A percentile compares a stretch with the other conserved stretches of the same genome.
Evolutionary conservation across 2,888 invertebrate species (phyloP).

Genomic region (Nasonia oneida): DNA sequence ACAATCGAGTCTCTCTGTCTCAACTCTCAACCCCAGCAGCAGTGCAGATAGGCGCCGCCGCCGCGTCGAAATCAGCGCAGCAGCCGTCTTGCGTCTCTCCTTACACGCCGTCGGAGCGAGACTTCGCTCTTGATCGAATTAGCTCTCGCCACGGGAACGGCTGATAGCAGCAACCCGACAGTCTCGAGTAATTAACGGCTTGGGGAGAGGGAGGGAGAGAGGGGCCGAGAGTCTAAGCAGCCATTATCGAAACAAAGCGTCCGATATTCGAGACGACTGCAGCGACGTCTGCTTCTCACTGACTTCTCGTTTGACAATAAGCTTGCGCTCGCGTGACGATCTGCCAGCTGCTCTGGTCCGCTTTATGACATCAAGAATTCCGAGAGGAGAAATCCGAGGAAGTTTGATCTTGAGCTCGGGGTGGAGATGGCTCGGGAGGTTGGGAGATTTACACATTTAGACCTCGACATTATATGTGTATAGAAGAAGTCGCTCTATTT

Average conservation of each 20-base stretch:
- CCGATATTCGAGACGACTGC: slow-evolving; percentile 58
- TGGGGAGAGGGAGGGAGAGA: slow-evolving; percentile 65
- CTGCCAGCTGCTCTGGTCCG: not conserved
- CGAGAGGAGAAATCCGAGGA: slow-evolving; percentile 48
- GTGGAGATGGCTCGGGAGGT: not conserved
- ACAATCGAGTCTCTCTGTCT: not conserved
- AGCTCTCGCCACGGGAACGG: slow-evolving; percentile 74
- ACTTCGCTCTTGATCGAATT: slow-evolving; percentile 78
- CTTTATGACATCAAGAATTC: slow-evolving; percentile 1
- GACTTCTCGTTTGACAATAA: slow-evolving; percentile 58
- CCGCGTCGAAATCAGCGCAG: slow-evolving; percentile 47
- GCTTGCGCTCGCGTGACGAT: slow-evolving; percentile 37
- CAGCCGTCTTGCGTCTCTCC: slow-evolving; percentile 65
- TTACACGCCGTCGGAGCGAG: slow-evolving; percentile 68
- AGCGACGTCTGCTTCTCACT: slow-evolving; percentile 22
- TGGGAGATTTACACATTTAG: not conserved
- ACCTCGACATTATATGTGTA: not conserved
- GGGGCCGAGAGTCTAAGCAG: slow-evolving; percentile 66
- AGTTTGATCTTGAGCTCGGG: not conserved
- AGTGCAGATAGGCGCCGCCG: not conserved
- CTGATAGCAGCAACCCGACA: slow-evolving; percentile 75
- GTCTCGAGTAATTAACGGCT: slow-evolving; percentile 78
- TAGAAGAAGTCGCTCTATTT: not conserved
- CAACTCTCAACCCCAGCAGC: not conserved
- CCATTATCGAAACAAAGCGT: slow-evolving; percentile 72